Evolutionary conservation across 2,797 vertebrate genomes (phyloP).

Genomic region (Chelon auratus): DNA sequence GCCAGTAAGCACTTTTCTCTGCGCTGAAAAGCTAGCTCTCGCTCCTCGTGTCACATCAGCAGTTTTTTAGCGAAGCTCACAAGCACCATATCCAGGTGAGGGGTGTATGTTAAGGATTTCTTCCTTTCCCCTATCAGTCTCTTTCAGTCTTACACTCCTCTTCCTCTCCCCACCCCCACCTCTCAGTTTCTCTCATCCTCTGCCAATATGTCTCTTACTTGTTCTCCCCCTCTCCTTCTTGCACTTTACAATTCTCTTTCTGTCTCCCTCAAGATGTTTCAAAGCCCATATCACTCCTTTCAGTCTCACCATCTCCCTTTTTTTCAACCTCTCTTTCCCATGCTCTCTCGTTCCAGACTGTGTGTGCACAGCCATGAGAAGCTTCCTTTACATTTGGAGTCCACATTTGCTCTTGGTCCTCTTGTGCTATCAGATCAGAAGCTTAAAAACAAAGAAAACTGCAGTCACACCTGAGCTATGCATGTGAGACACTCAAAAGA

Average conservation of each 20-base stretch:
- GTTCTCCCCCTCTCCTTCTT: conserved; percentile 50
- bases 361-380: conserved; percentile 23
- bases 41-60: conserved; percentile 85
- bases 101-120: conserved; percentile 81
- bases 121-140: conserved; percentile 78
- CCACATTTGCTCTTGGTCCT: conserved; percentile 33
- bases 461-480: neutral
- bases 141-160: conserved; percentile 68
- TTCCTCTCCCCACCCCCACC: conserved; percentile 54
- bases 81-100: conserved; percentile 83
- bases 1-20: conserved; percentile 88
- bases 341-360: conserved; percentile 24
- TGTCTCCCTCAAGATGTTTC: conserved; percentile 74
- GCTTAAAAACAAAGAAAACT: conserved; percentile 10
- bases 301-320: conserved; percentile 51
- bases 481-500: neutral
- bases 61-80: conserved; percentile 83
- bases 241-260: conserved; percentile 78
- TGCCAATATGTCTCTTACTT: conserved; percentile 70
- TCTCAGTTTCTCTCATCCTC: conserved; percentile 71
- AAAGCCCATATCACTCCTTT: conserved; percentile 64
- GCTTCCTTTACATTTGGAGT: conserved; percentile 37
- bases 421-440: conserved; percentile 25
- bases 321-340: conserved; percentile 32
- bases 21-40: conserved; percentile 83